phyloP scores from a whole-genome alignment of 2,113 vertebrate genomes.

The Eonycteris spelaea region DNA sequence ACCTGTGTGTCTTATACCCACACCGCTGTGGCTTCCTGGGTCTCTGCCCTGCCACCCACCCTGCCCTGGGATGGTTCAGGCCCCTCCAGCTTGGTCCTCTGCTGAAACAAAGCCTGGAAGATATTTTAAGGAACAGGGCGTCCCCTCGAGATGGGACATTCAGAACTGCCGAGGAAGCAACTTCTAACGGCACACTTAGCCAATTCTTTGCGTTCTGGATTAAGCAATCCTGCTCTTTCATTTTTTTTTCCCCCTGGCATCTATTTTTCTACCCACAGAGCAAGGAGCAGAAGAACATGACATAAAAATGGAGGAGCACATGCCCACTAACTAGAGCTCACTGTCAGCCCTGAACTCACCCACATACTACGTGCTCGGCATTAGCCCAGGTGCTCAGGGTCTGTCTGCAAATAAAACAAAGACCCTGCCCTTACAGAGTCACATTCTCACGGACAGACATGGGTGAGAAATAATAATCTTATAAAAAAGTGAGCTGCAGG shows the following conservation, averaged over 20 bases:
- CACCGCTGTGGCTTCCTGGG: not conserved
- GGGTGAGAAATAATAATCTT: not conserved
- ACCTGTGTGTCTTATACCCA: not conserved
- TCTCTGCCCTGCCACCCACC: not conserved
- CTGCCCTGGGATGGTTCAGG: not conserved
- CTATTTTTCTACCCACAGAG: not conserved
- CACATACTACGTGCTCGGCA: not conserved
- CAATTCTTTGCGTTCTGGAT: not conserved
- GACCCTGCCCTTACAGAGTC: not conserved
- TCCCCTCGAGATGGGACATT: constrained; percentile 4
- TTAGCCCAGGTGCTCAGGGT: not conserved
- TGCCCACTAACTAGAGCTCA: not conserved
- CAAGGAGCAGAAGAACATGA: not conserved
- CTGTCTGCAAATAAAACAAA: not conserved
- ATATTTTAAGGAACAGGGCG: constrained; percentile 37
- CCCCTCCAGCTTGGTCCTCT: not conserved
- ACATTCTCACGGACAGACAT: not conserved
- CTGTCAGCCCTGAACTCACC: not conserved
- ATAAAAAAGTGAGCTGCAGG: not conserved
- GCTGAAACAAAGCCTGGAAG: not conserved
- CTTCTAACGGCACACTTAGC: not conserved
- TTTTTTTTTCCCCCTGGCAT: not conserved
- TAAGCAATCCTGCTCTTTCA: not conserved
- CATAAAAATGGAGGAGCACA: not conserved
- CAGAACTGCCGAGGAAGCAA: not conserved